phyloP scores from a whole-genome alignment of 2,888 invertebrate genomes.

The Cataglyphis livida region DNA sequence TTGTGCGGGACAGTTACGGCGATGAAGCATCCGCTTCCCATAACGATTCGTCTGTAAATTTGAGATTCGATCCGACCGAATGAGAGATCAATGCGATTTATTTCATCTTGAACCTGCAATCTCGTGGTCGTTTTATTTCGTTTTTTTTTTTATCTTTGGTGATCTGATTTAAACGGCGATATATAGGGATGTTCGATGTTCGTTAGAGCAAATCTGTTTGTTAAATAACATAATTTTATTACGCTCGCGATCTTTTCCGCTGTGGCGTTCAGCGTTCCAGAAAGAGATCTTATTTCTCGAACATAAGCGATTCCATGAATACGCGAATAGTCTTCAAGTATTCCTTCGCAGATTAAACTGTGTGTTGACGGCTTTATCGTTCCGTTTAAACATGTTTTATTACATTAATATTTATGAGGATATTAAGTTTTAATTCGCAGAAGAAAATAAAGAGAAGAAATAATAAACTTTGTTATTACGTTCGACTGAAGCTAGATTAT shows the following conservation, averaged over 20 bases:
- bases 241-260: constrained; percentile 39
- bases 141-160: constrained; percentile 8
- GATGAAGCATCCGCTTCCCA: neutral
- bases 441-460: neutral
- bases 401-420: neutral
- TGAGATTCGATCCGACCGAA: neutral
- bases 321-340: neutral
- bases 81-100: constrained; percentile 18
- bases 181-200: neutral
- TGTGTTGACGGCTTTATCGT: neutral
- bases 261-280: constrained; percentile 34
- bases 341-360: neutral
- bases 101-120: neutral
- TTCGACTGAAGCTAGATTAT: neutral
- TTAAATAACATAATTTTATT: constrained; percentile 38
- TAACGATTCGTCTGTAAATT: neutral
- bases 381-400: neutral
- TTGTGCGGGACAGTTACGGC: constrained; percentile 16
- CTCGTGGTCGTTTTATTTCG: neutral
- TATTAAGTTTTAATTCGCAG: neutral
- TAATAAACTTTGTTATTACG: neutral
- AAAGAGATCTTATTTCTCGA: constrained; percentile 31
- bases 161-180: constrained; percentile 35
- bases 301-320: neutral
- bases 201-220: constrained; percentile 41